A percentile compares a stretch with the other conserved stretches of the same genome.
Evolutionary conservation across 2,888 invertebrate species (phyloP).

Genomic region (Drosophila mimica): DNA sequence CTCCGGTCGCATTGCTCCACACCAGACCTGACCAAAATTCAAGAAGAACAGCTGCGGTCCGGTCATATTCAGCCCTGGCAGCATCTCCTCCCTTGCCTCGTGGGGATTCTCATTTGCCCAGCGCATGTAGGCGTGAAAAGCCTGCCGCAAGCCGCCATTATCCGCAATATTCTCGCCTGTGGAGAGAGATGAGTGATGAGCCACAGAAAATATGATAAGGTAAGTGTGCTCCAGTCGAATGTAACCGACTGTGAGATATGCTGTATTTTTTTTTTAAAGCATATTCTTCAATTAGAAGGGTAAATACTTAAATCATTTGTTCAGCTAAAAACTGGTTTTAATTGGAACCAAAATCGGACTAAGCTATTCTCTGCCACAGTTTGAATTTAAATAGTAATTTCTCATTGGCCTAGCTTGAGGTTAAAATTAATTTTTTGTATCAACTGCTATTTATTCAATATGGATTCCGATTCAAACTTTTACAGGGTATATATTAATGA

Average conservation of each 20-base stretch:
- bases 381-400: not conserved
- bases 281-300: not conserved
- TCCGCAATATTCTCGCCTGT: slow-evolving; percentile 95
- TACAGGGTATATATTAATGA: slow-evolving; percentile 5
- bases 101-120: slow-evolving; percentile 89
- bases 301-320: not conserved
- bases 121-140: slow-evolving; percentile 93
- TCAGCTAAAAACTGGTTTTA: not conserved
- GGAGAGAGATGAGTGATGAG: slow-evolving; percentile 20
- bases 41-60: slow-evolving; percentile 94
- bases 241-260: not conserved
- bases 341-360: not conserved
- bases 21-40: slow-evolving; percentile 95
- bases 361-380: not conserved
- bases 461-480: not conserved
- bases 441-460: not conserved
- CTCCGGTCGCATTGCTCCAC: slow-evolving; percentile 92
- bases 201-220: not conserved
- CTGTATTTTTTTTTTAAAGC: not conserved
- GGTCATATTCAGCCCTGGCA: slow-evolving; percentile 91
- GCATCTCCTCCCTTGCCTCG: slow-evolving; percentile 86
- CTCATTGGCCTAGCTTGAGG: not conserved
- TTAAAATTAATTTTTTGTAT: not conserved
- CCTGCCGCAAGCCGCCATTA: slow-evolving; percentile 97
- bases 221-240: not conserved